These are phyloP conservation scores for Sigmodon hispidus DNA, from an alignment of 2,113 vertebrate species.

Conservation along the genomic window DNA sequence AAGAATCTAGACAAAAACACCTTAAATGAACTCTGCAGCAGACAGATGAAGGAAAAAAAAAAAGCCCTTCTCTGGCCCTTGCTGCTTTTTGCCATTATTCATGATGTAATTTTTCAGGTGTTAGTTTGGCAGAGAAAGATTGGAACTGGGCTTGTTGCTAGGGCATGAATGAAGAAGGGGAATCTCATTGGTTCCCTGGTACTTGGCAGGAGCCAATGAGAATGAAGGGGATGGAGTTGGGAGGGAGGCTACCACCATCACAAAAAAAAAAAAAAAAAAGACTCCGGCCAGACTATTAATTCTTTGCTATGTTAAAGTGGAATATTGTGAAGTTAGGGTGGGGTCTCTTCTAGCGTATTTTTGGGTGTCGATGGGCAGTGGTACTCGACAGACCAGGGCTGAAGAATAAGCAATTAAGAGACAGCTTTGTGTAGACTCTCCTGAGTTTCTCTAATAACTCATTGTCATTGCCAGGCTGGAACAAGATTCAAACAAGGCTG, in stretches of 20 bases:
- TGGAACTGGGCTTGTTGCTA: constrained; percentile 94
- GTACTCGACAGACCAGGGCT: constrained; percentile 49
- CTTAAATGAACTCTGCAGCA: constrained; percentile 90
- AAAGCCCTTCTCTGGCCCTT: constrained; percentile 80
- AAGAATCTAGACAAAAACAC: constrained; percentile 92
- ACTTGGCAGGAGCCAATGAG: constrained; percentile 88
- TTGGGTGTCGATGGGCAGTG: constrained; percentile 48
- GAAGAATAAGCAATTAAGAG: constrained; percentile 69
- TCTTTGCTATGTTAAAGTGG: constrained; percentile 89
- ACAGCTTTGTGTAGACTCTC: constrained; percentile 55
- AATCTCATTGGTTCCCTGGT: constrained; percentile 87
- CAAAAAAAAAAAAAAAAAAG: constrained; percentile 2
- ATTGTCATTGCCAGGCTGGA: constrained; percentile 17
- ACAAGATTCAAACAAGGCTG: constrained; percentile 42
- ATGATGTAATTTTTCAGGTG: constrained; percentile 94
- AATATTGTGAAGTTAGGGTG: constrained; percentile 56
- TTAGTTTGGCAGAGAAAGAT: constrained; percentile 88
- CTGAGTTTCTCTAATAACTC: constrained; percentile 68
- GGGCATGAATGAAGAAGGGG: constrained; percentile 89
- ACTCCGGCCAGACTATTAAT: constrained; percentile 89
- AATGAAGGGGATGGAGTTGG: constrained; percentile 68
- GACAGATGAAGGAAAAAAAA: constrained; percentile 76
- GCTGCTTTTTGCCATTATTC: constrained; percentile 88
- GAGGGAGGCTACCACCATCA: constrained; percentile 60
- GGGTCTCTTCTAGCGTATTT: neutral